These are phyloP conservation scores for Chrysotoxum bicinctum DNA, from an alignment of 2,888 invertebrate genomes.

Conservation along the genomic window DNA sequence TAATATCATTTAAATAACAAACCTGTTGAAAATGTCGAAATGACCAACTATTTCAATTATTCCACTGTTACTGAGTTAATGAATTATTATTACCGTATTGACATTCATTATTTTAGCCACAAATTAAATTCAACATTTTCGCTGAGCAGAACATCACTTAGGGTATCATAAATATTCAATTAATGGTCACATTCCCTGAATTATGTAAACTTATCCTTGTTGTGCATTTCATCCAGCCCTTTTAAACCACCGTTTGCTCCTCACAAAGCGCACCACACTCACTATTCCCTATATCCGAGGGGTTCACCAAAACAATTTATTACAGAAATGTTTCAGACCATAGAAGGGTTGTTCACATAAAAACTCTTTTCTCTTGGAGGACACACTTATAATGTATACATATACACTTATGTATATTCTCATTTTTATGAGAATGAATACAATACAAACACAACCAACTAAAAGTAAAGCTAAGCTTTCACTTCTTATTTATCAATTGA, in stretches of 20 bases:
- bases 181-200: neutral
- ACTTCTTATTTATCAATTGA: neutral
- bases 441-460: neutral
- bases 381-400: no score
- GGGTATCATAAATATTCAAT: slow-evolving; percentile 5
- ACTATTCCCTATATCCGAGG: neutral
- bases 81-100: neutral
- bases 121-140: neutral
- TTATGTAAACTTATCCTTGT: neutral
- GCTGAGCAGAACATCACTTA: neutral
- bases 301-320: neutral
- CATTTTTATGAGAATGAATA: neutral
- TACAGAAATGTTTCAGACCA: neutral
- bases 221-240: neutral
- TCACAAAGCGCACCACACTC: neutral
- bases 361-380: neutral
- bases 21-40: neutral
- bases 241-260: neutral
- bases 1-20: neutral
- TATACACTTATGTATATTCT: no score
- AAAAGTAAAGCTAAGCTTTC: neutral
- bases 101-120: slow-evolving; percentile 2
- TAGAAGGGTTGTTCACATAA: neutral
- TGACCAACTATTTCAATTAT: neutral
- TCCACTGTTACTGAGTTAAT: neutral